Base-by-base conservation (phyloP, 2,888 invertebrate species). In the Ophion ventricosus region DNA sequence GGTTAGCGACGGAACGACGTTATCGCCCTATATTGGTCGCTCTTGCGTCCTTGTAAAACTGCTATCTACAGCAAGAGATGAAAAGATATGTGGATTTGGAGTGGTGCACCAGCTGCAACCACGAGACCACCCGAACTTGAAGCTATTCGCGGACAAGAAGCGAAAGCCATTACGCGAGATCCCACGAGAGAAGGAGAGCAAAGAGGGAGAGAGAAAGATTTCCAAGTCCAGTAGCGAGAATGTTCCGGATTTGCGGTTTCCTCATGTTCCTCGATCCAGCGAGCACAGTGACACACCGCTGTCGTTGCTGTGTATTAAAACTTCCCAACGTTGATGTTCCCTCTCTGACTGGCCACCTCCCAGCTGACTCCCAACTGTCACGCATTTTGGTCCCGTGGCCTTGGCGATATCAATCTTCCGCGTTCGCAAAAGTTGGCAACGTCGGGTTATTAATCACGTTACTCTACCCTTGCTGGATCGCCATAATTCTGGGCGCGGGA, bases 401-500 rank as follows among this genome's bases (percentile, higher is more conserved):
- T 78, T 74, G 49, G 75, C 72, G 90, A 89, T 90, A 91, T 91
- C 91, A 91, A 91, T 91, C 90, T 89, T 87, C 83, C 86, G 88
- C 85, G 82, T 83, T 82, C 64, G 88, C 82, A 88, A 90, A 91
- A 91, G 90, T 90, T 91, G 89, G 89, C 87, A 88, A 87, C 88
- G 86, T 86, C 83, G 86, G 85, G 88, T 87, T 88, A 91, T 91
- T 91, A 91, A 91, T 91, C 90, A 91, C 84, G 72, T 25, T 43
- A 57, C 67, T 43, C 84, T 73, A 23, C 26, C 66, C 85, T 83
- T 87, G 86, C 77, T 23, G 83, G 87, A 90, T 90, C 90, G 88
- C 85, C 89, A 89, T 90, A 90, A 90, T 91, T 90, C 88, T 86
- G 86, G 84, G 85, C 77, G 25, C 87, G 85, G 85, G 86, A 86